Percentiles rank a stretch among this genome's conserved stretches.
These are phyloP conservation scores for Bathybates hornii DNA, from an alignment of 2,113 vertebrate species.

Conservation along the genomic window DNA sequence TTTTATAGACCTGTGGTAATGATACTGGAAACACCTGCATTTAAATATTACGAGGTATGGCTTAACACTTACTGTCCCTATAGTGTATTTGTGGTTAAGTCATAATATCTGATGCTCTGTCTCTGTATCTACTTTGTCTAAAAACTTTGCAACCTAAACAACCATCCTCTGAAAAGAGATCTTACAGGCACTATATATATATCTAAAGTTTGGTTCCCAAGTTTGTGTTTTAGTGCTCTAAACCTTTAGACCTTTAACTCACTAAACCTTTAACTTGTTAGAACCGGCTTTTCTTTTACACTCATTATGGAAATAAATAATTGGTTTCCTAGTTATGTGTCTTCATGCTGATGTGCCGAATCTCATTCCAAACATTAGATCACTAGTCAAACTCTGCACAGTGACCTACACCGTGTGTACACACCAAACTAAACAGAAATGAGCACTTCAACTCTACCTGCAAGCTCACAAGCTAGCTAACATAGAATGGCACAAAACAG, in stretches of 20 bases:
- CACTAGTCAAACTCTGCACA: neutral
- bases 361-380: neutral
- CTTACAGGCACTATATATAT: neutral
- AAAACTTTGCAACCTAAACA: neutral
- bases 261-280: neutral
- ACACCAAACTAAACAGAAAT: neutral
- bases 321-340: neutral
- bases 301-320: neutral
- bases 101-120: neutral
- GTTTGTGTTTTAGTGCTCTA: neutral
- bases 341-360: neutral
- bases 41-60: neutral
- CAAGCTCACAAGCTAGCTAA: neutral
- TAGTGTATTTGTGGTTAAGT: neutral
- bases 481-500: neutral
- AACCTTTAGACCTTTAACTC: neutral
- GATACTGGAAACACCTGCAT: neutral
- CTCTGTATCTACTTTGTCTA: neutral
- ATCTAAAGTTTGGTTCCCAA: neutral
- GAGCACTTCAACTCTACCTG: neutral
- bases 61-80: neutral
- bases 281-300: fast-evolving
- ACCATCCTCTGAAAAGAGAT: neutral
- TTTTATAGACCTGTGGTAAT: neutral
- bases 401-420: neutral